These are phyloP conservation scores for Axea sp. DNA, from an alignment of 2,888 invertebrate genomes.

Conservation along the genomic window DNA sequence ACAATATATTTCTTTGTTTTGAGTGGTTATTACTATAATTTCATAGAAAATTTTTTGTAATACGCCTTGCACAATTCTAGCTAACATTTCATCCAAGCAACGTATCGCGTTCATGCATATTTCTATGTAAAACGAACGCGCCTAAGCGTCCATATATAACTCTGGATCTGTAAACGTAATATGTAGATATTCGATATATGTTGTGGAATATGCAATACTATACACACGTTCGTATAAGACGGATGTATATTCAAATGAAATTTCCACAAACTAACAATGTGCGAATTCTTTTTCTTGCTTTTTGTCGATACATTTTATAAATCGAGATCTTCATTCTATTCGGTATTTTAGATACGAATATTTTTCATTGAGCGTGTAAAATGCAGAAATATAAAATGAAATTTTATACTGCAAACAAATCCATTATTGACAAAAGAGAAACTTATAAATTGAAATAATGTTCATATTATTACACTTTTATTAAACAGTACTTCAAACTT, in stretches of 20 bases:
- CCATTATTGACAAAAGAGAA: too few relatives aligned
- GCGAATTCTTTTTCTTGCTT: slow-evolving; percentile 35
- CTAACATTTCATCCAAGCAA: slow-evolving; percentile 62
- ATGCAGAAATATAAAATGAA: neutral
- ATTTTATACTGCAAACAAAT: too few relatives aligned
- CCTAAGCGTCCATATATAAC: slow-evolving; percentile 50
- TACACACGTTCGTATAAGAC: slow-evolving; percentile 22
- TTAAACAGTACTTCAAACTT: too few relatives aligned
- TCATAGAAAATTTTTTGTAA: too few relatives aligned
- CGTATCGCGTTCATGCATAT: slow-evolving; percentile 50
- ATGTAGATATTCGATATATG: slow-evolving; percentile 62
- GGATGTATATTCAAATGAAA: slow-evolving; percentile 29
- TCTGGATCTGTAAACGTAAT: slow-evolving; percentile 58
- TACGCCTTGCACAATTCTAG: too few relatives aligned
- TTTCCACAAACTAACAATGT: too few relatives aligned
- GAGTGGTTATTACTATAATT: too few relatives aligned
- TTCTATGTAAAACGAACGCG: slow-evolving; percentile 62
- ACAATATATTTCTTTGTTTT: too few relatives aligned
- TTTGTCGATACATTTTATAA: slow-evolving; percentile 20
- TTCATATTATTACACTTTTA: too few relatives aligned
- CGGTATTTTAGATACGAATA: slow-evolving; percentile 1
- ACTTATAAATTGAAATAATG: too few relatives aligned
- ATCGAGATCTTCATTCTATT: slow-evolving; percentile 10
- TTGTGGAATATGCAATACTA: slow-evolving; percentile 60
- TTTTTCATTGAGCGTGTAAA: neutral